Base-by-base conservation (phyloP, 2,797 vertebrate species). In the Balearica regulorum region DNA sequence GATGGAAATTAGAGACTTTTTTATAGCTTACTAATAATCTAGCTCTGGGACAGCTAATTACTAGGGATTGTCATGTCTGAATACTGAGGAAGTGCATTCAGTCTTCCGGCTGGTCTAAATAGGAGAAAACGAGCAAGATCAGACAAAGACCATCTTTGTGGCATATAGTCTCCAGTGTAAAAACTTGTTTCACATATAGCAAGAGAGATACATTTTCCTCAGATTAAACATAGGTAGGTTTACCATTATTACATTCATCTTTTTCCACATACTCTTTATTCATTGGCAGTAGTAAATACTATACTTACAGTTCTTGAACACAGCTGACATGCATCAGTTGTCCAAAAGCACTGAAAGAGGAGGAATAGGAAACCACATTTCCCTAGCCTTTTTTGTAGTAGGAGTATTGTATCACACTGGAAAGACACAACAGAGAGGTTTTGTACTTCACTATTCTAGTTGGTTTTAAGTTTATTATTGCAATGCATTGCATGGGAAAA, bases 11-110 rank as follows among this genome's bases (percentile, higher is more conserved):
- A 89, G 65, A 88, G 80, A 95, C 75, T 94, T 92, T 84, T 93
- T 96, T 89, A 84, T 94, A 95, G 75, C 83, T 96, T 94, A 89
- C 92, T 96, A 92, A 95, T 97, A 96, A 92, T 89, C 92, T 90
- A 95, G 93, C 76, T 83, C 83, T 86, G 92, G 91, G 91, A 95
- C 93, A 87, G 71, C 89, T 96, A 96, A 93, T 96, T 97, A 93
- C 87, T 76, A 79, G 85, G 51, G 81, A 87, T 54, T 94, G 91
- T 80, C 79, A 51, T 49, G 78, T 70, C 94, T 96, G 93, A 96
- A 90, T 91, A 51, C 86, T 54, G 87, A 96, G 93, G 90, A 51
- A 85, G 35, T n/a, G 26, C 66, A 55, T 84, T 96, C 83, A 85
- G 29, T 94, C 94, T 92, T 83, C 33, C 6, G 13, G 51, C 73